phyloP scores from a whole-genome alignment of 2,888 invertebrate species.

The Meteorus cinctellus region DNA sequence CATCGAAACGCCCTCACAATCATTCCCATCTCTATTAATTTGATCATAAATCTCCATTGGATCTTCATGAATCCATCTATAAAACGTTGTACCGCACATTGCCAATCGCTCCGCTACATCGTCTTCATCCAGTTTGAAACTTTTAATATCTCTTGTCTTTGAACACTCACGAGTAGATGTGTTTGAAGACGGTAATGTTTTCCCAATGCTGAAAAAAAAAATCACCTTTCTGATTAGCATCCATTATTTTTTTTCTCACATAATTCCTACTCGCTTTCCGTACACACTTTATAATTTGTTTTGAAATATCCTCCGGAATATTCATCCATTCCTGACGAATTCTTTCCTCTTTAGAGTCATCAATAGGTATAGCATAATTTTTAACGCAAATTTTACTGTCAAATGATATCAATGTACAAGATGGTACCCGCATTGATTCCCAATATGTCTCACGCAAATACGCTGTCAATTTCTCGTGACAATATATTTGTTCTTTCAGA shows the following conservation, averaged over 20 bases:
- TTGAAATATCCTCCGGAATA: constrained; percentile 34
- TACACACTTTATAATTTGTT: constrained; percentile 33
- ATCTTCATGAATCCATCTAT: constrained; percentile 49
- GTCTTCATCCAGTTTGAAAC: constrained; percentile 16
- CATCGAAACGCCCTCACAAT: constrained; percentile 32
- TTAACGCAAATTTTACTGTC: constrained; percentile 74
- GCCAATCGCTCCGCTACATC: constrained; percentile 43
- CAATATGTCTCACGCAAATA: constrained; percentile 77
- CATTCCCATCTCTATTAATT: constrained; percentile 42
- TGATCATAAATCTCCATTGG: constrained; percentile 36
- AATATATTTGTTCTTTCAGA: constrained; percentile 75
- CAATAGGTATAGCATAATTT: constrained; percentile 75
- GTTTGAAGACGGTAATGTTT: background rate
- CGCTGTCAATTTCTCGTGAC: constrained; percentile 76
- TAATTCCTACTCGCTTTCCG: background rate
- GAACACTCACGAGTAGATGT: background rate
- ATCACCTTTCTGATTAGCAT: background rate
- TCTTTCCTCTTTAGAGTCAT: constrained; percentile 67
- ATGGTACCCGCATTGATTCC: constrained; percentile 76
- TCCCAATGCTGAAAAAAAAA: constrained; percentile 12
- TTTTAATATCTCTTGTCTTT: constrained; percentile 36
- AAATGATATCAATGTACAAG: constrained; percentile 70
- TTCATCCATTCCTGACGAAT: constrained; percentile 66
- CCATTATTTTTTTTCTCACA: background rate
- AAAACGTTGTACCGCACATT: constrained; percentile 47